Percentiles rank a stretch among this genome's conserved stretches.
Evolutionary conservation across 2,113 vertebrate species (phyloP).

Genomic region (Arenaria interpres): DNA sequence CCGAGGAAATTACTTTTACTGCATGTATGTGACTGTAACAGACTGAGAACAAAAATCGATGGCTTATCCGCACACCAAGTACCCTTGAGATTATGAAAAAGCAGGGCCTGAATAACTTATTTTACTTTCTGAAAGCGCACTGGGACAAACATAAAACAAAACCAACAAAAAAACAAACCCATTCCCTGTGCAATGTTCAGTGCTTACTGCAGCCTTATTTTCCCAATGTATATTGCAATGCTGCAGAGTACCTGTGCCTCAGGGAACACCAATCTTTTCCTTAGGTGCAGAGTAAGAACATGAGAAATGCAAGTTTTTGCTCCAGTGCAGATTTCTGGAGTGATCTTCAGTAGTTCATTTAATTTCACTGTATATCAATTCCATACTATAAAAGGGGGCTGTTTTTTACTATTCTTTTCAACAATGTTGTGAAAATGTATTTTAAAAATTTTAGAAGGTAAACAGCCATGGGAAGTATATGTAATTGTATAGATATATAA

Average conservation of each 20-base stretch:
- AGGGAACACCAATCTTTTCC: background rate
- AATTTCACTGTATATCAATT: background rate
- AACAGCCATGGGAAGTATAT: background rate
- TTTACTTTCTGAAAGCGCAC: slow-evolving; percentile 37
- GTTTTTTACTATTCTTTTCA: background rate
- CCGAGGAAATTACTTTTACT: slow-evolving; percentile 64
- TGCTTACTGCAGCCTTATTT: background rate
- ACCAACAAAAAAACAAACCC: background rate
- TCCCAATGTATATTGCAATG: background rate
- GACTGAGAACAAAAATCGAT: slow-evolving; percentile 62
- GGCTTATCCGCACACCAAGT: slow-evolving; percentile 8
- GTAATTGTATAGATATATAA: background rate
- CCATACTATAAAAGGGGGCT: background rate
- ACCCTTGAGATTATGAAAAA: slow-evolving; percentile 61
- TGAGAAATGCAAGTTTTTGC: background rate
- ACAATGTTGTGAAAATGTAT: background rate
- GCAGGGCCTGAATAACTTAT: slow-evolving; percentile 51
- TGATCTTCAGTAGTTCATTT: background rate
- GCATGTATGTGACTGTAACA: slow-evolving; percentile 53
- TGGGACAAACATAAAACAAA: slow-evolving; percentile 36
- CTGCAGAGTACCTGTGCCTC: background rate
- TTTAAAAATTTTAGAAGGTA: background rate
- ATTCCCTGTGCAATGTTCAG: background rate
- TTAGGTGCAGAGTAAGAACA: background rate
- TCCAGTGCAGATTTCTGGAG: background rate